Evolutionary conservation across 2,113 vertebrate genomes (phyloP).

Genomic region (Tor tambroides): DNA sequence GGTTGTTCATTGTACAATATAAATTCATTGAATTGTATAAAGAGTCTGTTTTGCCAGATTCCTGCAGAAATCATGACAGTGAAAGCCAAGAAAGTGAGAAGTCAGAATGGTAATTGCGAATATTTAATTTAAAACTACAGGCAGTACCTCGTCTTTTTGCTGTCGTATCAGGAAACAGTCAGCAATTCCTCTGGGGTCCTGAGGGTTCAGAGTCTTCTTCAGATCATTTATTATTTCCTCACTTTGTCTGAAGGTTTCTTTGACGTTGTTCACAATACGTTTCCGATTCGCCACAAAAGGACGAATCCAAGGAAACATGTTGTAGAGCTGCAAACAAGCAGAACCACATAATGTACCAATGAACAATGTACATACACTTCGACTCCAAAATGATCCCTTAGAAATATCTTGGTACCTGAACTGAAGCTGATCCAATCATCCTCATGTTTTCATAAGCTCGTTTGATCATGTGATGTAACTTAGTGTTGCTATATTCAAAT

Average conservation of each 20-base stretch:
- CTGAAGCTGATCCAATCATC: slow-evolving; percentile 51
- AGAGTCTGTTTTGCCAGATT: slow-evolving; percentile 16
- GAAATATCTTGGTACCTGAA: slow-evolving; percentile 53
- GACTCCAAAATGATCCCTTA: no score
- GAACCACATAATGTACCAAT: not conserved
- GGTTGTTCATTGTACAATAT: slow-evolving; percentile 51
- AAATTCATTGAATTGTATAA: slow-evolving; percentile 57
- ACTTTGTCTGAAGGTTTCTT: not conserved
- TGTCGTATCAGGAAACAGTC: slow-evolving; percentile 59
- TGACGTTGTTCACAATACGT: not conserved
- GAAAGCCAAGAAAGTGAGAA: not conserved
- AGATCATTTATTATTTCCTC: not conserved
- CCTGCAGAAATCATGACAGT: slow-evolving; percentile 23
- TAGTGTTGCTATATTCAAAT: slow-evolving; percentile 53
- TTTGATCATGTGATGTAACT: slow-evolving; percentile 43
- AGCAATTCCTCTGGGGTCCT: slow-evolving; percentile 53
- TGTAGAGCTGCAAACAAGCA: slow-evolving; percentile 56
- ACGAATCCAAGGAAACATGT: slow-evolving; percentile 52
- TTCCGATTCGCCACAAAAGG: slow-evolving; percentile 31
- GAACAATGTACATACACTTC: not conserved
- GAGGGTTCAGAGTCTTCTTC: slow-evolving; percentile 49
- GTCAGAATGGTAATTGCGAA: not conserved
- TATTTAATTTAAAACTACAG: not conserved
- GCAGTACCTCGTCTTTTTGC: slow-evolving; percentile 41
- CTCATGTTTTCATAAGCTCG: slow-evolving; percentile 17